Percentiles rank a stretch among this genome's conserved stretches.
phyloP scores from a whole-genome alignment of 1,140 invertebrate genomes.

The Protaetia brevitarsis region DNA sequence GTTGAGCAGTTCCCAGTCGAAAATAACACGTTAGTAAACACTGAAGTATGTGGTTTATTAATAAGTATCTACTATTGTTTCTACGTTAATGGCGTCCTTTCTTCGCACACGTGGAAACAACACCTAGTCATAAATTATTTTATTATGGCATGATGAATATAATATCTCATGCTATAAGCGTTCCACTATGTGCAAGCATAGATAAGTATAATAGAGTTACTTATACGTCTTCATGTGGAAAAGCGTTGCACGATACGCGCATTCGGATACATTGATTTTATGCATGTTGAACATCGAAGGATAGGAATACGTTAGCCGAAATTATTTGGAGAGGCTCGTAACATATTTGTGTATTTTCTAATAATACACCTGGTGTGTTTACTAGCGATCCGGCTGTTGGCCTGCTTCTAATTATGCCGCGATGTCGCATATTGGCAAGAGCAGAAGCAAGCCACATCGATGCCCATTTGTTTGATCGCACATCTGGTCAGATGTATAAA shows the following conservation, averaged over 20 bases:
- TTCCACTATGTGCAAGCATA: background rate
- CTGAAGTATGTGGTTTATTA: slow-evolving; percentile 1
- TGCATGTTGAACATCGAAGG: background rate
- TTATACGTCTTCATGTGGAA: background rate
- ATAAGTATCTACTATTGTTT: background rate
- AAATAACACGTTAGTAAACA: too few species aligned
- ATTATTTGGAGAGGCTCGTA: background rate
- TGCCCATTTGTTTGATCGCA: background rate
- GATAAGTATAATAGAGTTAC: background rate
- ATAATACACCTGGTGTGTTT: slow-evolving; percentile 13
- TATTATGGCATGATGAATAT: background rate
- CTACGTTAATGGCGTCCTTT: background rate
- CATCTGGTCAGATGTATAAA: slow-evolving; percentile 8
- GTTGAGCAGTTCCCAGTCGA: too few species aligned
- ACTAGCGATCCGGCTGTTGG: slow-evolving; percentile 7
- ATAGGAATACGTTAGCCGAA: background rate
- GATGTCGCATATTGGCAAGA: slow-evolving; percentile 15
- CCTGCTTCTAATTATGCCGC: slow-evolving; percentile 13
- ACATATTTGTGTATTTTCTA: slow-evolving; percentile 10
- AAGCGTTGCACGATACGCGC: background rate
- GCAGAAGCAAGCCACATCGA: background rate
- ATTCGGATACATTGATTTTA: background rate
- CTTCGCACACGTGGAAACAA: background rate
- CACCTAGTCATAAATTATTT: background rate
- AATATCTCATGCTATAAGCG: background rate